Evolutionary conservation across 2,797 vertebrate genomes (phyloP).

Genomic region (Prunella strophiata): DNA sequence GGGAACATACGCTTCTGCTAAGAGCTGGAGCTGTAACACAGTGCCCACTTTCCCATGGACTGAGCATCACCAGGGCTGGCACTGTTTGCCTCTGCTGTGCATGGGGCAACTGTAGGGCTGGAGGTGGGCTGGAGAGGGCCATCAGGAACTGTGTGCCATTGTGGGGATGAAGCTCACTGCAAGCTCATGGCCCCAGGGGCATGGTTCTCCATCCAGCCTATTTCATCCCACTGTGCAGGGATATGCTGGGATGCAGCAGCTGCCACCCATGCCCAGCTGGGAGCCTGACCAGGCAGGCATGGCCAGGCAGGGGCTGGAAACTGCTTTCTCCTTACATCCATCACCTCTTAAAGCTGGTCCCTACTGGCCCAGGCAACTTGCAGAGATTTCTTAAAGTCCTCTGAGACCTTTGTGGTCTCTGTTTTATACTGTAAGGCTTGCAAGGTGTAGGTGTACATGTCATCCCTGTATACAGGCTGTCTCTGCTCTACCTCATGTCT

Average conservation of each 20-base stretch:
- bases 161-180: not conserved
- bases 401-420: not conserved
- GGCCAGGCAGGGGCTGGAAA: not conserved
- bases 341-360: not conserved
- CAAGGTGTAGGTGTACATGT: not conserved
- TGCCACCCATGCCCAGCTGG: fast-evolving
- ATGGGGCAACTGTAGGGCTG: not conserved
- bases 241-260: not conserved
- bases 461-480: not conserved
- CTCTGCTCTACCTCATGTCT: not conserved
- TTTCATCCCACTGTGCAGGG: not conserved
- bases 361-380: not conserved
- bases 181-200: not conserved
- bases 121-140: not conserved
- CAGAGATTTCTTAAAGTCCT: not conserved
- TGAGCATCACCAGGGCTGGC: fast-evolving
- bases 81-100: not conserved
- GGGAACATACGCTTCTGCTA: not conserved
- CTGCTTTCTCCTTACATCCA: not conserved
- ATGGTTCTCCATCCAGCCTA: not conserved
- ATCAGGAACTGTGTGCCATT: not conserved
- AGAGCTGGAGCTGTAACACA: not conserved
- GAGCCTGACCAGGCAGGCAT: not conserved
- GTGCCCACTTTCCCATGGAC: not conserved
- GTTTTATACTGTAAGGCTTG: not conserved